Conservation (phyloP, 2,797 vertebrate genomes). For the Chelon labrosus region DNA sequence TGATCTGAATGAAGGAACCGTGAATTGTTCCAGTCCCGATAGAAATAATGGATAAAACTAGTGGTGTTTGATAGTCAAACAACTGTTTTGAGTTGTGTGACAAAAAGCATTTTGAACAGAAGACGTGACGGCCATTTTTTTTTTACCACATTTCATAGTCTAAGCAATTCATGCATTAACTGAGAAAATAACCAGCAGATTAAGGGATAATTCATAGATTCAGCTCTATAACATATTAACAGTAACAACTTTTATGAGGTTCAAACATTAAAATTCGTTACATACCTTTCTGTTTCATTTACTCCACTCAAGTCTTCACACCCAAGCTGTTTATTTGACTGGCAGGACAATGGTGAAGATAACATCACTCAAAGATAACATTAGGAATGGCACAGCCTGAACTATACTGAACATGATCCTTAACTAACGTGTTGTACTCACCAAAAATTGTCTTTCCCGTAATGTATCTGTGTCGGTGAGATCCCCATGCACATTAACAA, state of each 20-base stretch:
- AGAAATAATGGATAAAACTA: too few species aligned
- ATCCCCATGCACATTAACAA: constrained; percentile 67
- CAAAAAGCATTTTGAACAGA: too few species aligned
- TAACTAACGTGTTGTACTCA: constrained; percentile 69
- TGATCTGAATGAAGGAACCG: too few species aligned
- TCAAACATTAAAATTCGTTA: neutral
- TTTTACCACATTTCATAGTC: too few species aligned
- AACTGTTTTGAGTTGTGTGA: too few species aligned
- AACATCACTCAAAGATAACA: constrained; percentile 1
- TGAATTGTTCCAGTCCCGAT: too few species aligned
- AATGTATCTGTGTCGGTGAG: constrained; percentile 49
- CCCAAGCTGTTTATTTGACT: constrained; percentile 79
- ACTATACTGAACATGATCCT: neutral
- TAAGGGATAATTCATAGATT: neutral
- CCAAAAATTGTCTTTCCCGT: constrained; percentile 76
- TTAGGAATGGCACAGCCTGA: neutral
- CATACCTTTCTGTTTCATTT: constrained; percentile 83
- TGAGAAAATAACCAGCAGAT: too few species aligned
- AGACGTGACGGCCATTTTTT: too few species aligned
- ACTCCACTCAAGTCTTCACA: constrained; percentile 68
- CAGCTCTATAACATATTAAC: neutral
- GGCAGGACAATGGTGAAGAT: constrained; percentile 18
- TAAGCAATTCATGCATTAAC: too few species aligned
- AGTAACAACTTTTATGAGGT: neutral
- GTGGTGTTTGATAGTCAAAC: too few species aligned